A percentile compares a stretch with the other conserved stretches of the same genome.
Conservation (phyloP, 2,888 invertebrate species). For the Erynnis tages region DNA sequence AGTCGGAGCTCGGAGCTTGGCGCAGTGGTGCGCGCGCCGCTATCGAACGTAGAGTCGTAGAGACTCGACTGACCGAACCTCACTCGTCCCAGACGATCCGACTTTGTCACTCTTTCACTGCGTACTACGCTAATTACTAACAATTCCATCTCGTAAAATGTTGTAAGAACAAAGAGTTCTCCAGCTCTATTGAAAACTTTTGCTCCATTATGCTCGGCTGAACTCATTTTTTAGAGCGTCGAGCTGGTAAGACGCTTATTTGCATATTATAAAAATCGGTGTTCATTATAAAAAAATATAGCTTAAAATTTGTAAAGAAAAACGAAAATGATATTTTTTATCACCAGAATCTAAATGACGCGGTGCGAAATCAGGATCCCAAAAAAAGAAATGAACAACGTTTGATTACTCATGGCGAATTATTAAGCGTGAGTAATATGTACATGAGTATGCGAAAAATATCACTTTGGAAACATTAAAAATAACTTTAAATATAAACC, state of each 20-base stretch:
- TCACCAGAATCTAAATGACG: background rate
- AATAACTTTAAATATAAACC: no score
- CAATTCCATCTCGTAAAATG: conserved; percentile 11
- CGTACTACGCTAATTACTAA: conserved; percentile 15
- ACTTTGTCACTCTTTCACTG: conserved; percentile 15
- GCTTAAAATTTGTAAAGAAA: background rate
- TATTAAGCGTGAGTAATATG: background rate
- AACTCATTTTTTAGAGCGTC: conserved; percentile 17
- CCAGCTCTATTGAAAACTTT: conserved; percentile 16
- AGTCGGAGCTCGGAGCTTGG: no score
- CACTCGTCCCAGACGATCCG: conserved; percentile 13
- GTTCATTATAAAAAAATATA: background rate
- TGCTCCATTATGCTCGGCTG: conserved; percentile 3
- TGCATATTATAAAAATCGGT: no score
- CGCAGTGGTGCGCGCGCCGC: conserved; percentile 63
- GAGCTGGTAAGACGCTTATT: no score
- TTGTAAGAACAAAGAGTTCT: conserved; percentile 15
- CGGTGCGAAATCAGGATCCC: background rate
- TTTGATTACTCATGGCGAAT: background rate
- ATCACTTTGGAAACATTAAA: no score
- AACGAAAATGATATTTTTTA: no score
- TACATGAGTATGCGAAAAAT: no score
- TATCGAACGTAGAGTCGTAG: conserved; percentile 52
- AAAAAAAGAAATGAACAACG: background rate
- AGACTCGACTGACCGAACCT: conserved; percentile 32